Evolutionary conservation across 2,888 invertebrate species (phyloP).

Genomic region (Epinotia demarniana): DNA sequence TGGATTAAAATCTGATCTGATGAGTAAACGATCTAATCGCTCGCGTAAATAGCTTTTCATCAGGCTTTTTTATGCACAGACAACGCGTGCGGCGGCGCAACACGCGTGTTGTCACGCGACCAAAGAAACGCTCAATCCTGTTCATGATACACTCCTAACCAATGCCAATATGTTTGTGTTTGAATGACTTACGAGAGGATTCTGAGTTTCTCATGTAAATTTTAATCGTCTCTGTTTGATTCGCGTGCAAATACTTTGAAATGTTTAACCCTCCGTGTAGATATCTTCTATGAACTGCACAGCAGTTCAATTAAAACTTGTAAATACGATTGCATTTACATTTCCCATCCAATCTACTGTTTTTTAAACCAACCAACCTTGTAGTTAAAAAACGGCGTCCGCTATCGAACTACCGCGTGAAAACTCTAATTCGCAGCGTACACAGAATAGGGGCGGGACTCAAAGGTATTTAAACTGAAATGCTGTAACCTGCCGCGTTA

Average conservation of each 20-base stretch:
- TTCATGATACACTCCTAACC: no score
- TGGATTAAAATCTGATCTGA: no score
- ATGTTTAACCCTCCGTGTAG: not conserved
- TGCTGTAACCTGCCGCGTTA: constrained; percentile 5
- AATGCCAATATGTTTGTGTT: no score
- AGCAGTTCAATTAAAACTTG: constrained; percentile 1
- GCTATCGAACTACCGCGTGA: constrained; percentile 31
- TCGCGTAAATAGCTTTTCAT: no score
- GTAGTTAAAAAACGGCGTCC: constrained; percentile 23
- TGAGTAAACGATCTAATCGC: no score
- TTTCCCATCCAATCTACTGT: constrained; percentile 10
- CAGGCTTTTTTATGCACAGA: no score
- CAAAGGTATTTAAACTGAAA: constrained; percentile 45
- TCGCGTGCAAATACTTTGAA: not conserved
- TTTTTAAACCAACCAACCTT: constrained; percentile 19
- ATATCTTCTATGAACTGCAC: not conserved
- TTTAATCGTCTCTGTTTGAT: not conserved
- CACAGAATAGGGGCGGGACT: constrained; percentile 28
- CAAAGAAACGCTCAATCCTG: no score
- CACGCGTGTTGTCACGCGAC: no score
- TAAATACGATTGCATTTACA: constrained; percentile 1
- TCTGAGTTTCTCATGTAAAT: no score
- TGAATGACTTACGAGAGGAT: no score
- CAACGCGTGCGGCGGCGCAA: no score
- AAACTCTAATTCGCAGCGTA: constrained; percentile 40